phyloP scores from a whole-genome alignment of 2,113 vertebrate genomes.

The Zingel zingel region DNA sequence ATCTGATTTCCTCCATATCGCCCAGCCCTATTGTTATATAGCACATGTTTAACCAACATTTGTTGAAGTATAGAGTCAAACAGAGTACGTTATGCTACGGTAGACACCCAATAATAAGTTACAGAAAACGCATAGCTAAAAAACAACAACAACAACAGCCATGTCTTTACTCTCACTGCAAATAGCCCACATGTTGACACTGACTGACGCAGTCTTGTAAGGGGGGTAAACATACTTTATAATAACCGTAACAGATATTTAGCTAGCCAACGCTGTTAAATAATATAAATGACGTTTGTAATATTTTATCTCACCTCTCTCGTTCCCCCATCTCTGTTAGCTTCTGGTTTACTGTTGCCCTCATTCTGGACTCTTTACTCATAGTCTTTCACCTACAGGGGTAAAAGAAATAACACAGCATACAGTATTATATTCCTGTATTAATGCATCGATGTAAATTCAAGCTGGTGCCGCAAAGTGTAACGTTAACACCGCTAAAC shows the following conservation, averaged over 20 bases:
- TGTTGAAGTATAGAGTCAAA: too few relatives aligned
- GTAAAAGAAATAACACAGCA: not conserved
- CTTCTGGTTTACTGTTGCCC: slow-evolving; percentile 95
- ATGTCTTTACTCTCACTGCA: not conserved
- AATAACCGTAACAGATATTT: not conserved
- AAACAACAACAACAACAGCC: too few relatives aligned
- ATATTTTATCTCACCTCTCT: slow-evolving; percentile 88
- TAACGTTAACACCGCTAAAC: not conserved
- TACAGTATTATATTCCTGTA: too few relatives aligned
- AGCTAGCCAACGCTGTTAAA: not conserved
- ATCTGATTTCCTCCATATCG: too few relatives aligned
- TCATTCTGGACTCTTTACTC: slow-evolving; percentile 87
- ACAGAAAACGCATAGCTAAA: not conserved
- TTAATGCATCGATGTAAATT: not conserved
- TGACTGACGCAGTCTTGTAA: not conserved
- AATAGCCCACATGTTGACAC: not conserved
- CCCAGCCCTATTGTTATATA: not conserved
- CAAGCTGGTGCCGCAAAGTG: not conserved
- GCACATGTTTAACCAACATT: not conserved
- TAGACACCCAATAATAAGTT: not conserved
- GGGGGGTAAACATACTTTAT: not conserved
- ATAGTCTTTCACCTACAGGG: slow-evolving; percentile 61
- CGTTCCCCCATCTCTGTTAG: slow-evolving; percentile 97
- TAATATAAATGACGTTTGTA: too few relatives aligned
- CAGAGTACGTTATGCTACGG: not conserved